phyloP scores from a whole-genome alignment of 1,140 invertebrate species.

The Drosophila sp. region DNA sequence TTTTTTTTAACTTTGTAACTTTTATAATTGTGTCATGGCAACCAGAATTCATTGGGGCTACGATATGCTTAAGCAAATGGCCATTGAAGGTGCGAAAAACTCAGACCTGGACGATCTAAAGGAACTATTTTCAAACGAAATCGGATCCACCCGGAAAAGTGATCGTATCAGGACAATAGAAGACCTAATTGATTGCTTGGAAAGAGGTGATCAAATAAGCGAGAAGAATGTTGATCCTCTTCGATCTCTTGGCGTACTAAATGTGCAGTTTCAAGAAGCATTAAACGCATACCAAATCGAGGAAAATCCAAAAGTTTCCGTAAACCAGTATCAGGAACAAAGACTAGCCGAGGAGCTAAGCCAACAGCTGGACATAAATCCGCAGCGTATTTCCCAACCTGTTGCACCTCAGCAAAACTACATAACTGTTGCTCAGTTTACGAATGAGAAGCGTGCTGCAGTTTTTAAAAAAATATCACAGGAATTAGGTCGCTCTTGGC shows the following conservation, averaged over 20 bases:
- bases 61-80: conserved; percentile 66
- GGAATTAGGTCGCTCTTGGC: conserved; percentile 85
- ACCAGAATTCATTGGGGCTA: conserved; percentile 47
- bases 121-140: conserved; percentile 45
- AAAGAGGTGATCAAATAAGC: conserved; percentile 52
- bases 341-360: conserved; percentile 64
- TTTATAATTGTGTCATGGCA: neutral
- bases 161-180: conserved; percentile 50
- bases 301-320: neutral
- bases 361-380: conserved; percentile 45
- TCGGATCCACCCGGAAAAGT: conserved; percentile 44
- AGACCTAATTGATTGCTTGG: conserved; percentile 70
- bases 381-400: neutral
- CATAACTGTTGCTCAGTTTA: conserved; percentile 42
- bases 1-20: neutral
- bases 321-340: conserved; percentile 59
- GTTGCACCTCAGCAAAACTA: conserved; percentile 36
- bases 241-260: neutral
- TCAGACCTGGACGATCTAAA: conserved; percentile 60
- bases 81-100: conserved; percentile 5
- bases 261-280: conserved; percentile 32
- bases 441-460: conserved; percentile 61
- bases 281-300: conserved; percentile 43
- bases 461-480: conserved; percentile 69
- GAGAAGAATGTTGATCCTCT: conserved; percentile 64